A percentile compares a stretch with the other conserved stretches of the same genome.
Conservation (phyloP, 2,888 invertebrate genomes). For the Apantesis nais region DNA sequence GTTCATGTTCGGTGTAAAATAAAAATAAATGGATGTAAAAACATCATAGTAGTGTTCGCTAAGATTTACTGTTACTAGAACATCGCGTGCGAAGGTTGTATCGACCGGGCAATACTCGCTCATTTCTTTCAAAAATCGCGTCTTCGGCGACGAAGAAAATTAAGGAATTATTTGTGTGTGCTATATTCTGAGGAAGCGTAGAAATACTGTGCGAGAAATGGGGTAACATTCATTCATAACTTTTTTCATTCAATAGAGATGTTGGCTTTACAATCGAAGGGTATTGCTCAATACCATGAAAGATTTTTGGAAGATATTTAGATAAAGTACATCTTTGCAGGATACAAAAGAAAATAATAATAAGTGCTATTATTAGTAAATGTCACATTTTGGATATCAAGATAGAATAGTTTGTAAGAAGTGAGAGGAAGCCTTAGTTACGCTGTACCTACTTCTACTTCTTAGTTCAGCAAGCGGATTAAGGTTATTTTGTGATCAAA, state of each 20-base stretch:
- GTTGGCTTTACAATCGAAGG: constrained; percentile 16
- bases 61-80: constrained; percentile 58
- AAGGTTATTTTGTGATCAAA: no score
- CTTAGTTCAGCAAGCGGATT: not conserved
- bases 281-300: not conserved
- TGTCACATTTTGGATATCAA: not conserved
- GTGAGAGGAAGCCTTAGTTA: not conserved
- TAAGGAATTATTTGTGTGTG: constrained; percentile 22
- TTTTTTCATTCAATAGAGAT: constrained; percentile 15
- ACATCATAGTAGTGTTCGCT: constrained; percentile 53
- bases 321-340: not conserved
- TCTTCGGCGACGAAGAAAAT: constrained; percentile 32
- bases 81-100: constrained; percentile 54
- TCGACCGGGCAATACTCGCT: constrained; percentile 50
- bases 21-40: constrained; percentile 48
- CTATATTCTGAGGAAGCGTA: constrained; percentile 13
- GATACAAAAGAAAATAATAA: not conserved
- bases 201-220: constrained; percentile 13
- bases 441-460: not conserved
- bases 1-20: constrained; percentile 41
- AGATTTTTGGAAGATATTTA: not conserved
- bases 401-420: not conserved
- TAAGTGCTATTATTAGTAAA: not conserved
- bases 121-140: constrained; percentile 49
- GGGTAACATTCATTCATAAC: constrained; percentile 19